Percentiles rank a stretch among this genome's conserved stretches.
Conservation (phyloP, 2,113 vertebrate genomes). For the Corythaeola cristata region DNA sequence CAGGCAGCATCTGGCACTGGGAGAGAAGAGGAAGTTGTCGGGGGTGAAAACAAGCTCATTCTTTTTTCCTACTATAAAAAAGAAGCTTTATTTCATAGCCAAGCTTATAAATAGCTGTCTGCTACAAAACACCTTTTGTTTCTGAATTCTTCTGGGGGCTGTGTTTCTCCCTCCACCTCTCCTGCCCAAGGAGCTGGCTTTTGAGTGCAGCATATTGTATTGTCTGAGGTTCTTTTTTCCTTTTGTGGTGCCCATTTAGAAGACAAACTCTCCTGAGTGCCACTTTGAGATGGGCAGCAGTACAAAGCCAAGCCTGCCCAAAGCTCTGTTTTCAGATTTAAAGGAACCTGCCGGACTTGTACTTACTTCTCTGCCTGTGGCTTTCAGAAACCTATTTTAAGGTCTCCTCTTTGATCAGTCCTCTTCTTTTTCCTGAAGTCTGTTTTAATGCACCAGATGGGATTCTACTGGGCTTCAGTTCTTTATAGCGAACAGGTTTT, state of each 20-base stretch:
- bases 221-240: not conserved
- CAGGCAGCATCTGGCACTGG: constrained; percentile 15
- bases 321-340: not conserved
- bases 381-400: not conserved
- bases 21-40: constrained; percentile 13
- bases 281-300: not conserved
- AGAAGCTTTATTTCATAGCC: constrained; percentile 61
- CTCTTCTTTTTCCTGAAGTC: not conserved
- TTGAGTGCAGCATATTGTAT: not conserved
- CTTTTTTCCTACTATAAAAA: constrained; percentile 6
- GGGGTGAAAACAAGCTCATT: constrained; percentile 36
- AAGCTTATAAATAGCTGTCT: constrained; percentile 47
- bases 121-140: constrained; percentile 60
- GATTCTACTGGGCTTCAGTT: not conserved
- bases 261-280: not conserved
- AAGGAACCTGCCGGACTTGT: not conserved
- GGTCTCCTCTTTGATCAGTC: not conserved
- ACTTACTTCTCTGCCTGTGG: not conserved
- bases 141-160: not conserved
- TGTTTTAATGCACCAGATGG: not conserved
- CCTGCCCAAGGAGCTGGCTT: not conserved
- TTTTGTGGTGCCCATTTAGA: not conserved
- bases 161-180: not conserved
- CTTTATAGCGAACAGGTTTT: not conserved
- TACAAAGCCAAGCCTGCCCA: not conserved